A percentile compares a stretch with the other conserved stretches of the same genome.
Conservation (phyloP, 2,113 vertebrate species). For the Sturnus vulgaris region DNA sequence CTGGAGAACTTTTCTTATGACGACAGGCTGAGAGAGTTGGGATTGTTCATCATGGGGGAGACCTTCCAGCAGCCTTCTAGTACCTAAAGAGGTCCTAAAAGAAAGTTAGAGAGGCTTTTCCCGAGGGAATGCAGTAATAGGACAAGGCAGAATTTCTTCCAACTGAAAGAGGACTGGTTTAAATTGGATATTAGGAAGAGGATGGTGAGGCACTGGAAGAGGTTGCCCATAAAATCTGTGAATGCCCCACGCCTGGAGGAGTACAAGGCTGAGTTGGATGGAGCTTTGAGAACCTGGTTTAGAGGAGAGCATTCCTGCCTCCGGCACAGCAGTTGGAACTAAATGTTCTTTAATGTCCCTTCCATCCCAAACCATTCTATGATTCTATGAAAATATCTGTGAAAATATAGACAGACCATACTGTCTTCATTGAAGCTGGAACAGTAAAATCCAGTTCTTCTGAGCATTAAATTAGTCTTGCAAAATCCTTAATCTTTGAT, state of each 20-base stretch:
- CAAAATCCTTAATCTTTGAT: neutral
- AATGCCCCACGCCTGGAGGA: neutral
- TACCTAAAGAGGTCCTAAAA: neutral
- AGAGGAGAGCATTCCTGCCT: neutral
- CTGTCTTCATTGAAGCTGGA: neutral
- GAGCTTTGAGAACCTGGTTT: neutral
- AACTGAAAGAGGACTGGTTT: neutral
- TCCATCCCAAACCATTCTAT: neutral
- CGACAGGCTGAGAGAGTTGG: neutral
- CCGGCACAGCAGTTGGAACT: neutral
- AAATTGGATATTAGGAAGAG: neutral
- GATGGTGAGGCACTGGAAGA: neutral
- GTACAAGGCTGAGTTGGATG: fast-evolving
- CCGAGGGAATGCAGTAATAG: neutral
- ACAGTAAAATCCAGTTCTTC: neutral
- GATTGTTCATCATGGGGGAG: neutral
- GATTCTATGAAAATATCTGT: neutral
- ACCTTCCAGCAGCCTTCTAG: neutral
- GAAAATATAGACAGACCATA: neutral
- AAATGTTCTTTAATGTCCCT: neutral
- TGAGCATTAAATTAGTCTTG: neutral
- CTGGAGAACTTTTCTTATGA: neutral
- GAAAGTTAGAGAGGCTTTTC: neutral
- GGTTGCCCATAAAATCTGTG: neutral
- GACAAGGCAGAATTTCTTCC: neutral